Base-by-base conservation (phyloP, 2,797 vertebrate genomes). In the Novumbra hubbsi region DNA sequence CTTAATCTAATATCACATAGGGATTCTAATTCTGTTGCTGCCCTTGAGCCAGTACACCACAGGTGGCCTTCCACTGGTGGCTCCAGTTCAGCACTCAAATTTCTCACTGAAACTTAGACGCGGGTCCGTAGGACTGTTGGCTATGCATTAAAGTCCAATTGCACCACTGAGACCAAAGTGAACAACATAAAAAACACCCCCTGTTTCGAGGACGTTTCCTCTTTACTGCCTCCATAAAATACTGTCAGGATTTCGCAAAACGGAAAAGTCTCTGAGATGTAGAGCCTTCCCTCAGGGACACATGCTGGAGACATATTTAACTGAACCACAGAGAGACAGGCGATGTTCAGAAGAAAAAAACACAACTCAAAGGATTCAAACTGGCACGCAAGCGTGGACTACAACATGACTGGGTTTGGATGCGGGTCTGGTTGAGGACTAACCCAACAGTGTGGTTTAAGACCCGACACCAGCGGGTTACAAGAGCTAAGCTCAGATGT, bases 121-220 rank as follows among this genome's bases (percentile, higher is more conserved):
- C 41, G 21, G 72, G 57, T 63, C 52, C 74, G 57, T 73, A 38
- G 67, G 64, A 60, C 80, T 79, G 75, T 77, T 75, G 78, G 78
- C 70, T 77, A 16, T 71, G 77, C 80, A 80, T 86, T 82, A 84
- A 83, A 85, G 76, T 84, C 83, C 86, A 81, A 87, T 83, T 68
- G 79, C 81, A 76, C 85, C 85, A 80, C 77, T 2, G 87, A 85
- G 87, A 87, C 84, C 75, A 64, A 49, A 63, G 81, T 79, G 80
- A 78, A 80, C 78, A 66, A 76, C 73, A 32, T 79, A 63, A 65
- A 70, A 71, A 63, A 27, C 27, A 55, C 70, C 72, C 62, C 41
- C 16, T 65, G 64, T 74, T 81, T 67, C 60, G 77, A 77, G 76
- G 78, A 83, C 73, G 78, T 85, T 86, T 86, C 81, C 72, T 38